Base-by-base conservation (phyloP, 2,888 invertebrate species). In the Melangyna quadrimaculata region DNA sequence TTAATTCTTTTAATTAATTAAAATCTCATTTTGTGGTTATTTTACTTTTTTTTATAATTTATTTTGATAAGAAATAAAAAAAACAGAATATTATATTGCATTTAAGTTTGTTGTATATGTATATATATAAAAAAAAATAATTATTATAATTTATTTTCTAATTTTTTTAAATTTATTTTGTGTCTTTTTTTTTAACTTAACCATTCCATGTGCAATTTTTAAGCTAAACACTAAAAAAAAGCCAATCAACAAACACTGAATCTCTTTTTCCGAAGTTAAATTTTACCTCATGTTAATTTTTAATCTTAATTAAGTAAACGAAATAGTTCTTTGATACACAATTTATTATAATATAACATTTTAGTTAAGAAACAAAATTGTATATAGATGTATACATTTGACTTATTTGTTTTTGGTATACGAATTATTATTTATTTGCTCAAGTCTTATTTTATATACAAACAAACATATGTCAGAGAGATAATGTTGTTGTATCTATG, bases 11-110 rank as follows among this genome's bases (percentile, higher is more conserved):
- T 29, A 55, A 59, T 57, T 29, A 55, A 59, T 59, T 1, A 48
- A 71, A 65, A 72, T 78, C 78, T 82, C 78, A 82, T 78, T 82
- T 72, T 70, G 12, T 61, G 61, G 35, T 71, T 63, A 32, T 80
- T 65, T 69, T 67, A 32, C n/a, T n/a, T n/a, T 35, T 48, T 37
- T 48, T 8, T 19, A 35, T 12, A 24, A 24, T 51, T 51, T 51
- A 24, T 51, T 57, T 57, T 27, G 4, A 22, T 37, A 24, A 35
- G 5, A 19, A 10, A 10, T 3, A 45, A 19, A n/a, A n/a, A n/a
- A 2, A 37, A 35, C 2, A 32, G 9, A 32, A 32, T 14, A 5
- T 12, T 12, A n/a, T 40, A 14, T 40, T 7, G n/a, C 6, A n/a
- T n/a, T 14, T n/a, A 40, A 37, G 5, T 14, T n/a, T n/a, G n/a